Percentiles rank a stretch among this genome's conserved stretches.
phyloP scores from a whole-genome alignment of 2,888 invertebrate genomes.

The Melikaiella ostensackeni region DNA sequence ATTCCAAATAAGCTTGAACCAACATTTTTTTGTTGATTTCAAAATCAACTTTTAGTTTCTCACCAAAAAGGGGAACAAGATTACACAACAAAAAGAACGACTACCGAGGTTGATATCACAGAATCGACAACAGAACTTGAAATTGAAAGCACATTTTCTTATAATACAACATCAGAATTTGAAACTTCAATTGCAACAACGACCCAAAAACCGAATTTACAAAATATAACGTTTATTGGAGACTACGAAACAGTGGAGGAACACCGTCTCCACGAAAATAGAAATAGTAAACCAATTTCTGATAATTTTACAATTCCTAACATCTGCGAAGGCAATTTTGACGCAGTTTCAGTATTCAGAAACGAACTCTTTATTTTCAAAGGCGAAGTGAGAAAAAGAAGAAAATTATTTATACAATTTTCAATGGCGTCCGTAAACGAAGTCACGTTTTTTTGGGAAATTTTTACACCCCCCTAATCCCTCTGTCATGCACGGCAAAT shows the following conservation, averaged over 20 bases:
- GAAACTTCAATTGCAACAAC: background rate
- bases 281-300: background rate
- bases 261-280: slow-evolving; percentile 14
- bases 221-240: slow-evolving; percentile 27
- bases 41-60: background rate
- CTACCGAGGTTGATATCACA: background rate
- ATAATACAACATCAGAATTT: background rate
- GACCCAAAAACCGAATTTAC: slow-evolving; percentile 1
- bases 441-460: no score
- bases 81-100: background rate
- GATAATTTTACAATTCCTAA: slow-evolving; percentile 75
- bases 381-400: slow-evolving; percentile 74
- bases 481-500: no score
- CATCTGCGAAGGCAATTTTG: slow-evolving; percentile 84
- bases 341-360: slow-evolving; percentile 83
- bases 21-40: no score
- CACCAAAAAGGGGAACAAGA: slow-evolving; percentile 6
- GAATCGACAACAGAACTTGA: slow-evolving; percentile 1
- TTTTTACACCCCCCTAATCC: no score
- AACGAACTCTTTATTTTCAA: slow-evolving; percentile 82
- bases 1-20: no score
- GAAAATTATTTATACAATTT: slow-evolving; percentile 40
- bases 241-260: slow-evolving; percentile 24
- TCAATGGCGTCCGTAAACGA: no score
- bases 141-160: background rate